These are phyloP conservation scores for Uria aalge DNA, from an alignment of 2,113 vertebrate species.

Conservation along the genomic window DNA sequence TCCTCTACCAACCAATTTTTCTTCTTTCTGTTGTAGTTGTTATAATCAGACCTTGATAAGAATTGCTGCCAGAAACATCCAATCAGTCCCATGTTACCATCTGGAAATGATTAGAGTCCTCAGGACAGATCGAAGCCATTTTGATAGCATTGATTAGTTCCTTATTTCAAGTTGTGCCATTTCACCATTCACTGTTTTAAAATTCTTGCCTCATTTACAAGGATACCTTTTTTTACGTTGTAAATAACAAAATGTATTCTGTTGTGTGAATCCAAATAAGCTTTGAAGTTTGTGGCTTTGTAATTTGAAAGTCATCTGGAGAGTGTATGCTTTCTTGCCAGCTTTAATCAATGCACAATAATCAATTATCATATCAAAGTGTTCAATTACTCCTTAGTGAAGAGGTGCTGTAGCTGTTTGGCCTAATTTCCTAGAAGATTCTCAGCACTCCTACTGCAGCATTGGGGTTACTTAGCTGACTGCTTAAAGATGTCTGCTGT, in stretches of 20 bases:
- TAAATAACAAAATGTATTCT: slow-evolving; percentile 67
- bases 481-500: not conserved
- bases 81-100: slow-evolving; percentile 69
- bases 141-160: slow-evolving; percentile 86
- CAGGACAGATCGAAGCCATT: slow-evolving; percentile 83
- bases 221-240: slow-evolving; percentile 19
- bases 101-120: slow-evolving; percentile 84
- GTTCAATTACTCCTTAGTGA: not conserved
- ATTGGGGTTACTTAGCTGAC: not conserved
- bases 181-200: slow-evolving; percentile 62
- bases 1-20: slow-evolving; percentile 12
- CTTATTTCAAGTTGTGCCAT: slow-evolving; percentile 81
- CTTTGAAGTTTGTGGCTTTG: slow-evolving; percentile 75
- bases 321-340: slow-evolving; percentile 47
- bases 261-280: slow-evolving; percentile 46
- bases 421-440: slow-evolving; percentile 34
- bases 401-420: slow-evolving; percentile 25
- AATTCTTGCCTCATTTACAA: slow-evolving; percentile 66
- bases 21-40: slow-evolving; percentile 9
- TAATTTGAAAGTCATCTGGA: slow-evolving; percentile 61
- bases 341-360: slow-evolving; percentile 60
- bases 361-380: slow-evolving; percentile 74
- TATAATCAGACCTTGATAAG: slow-evolving; percentile 44
- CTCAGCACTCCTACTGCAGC: not conserved
- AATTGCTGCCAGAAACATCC: slow-evolving; percentile 41